Evolutionary conservation across 2,113 vertebrate species (phyloP), one percentile per base, ranked within the genome.

Genomic region (Abramis brama): DNA sequence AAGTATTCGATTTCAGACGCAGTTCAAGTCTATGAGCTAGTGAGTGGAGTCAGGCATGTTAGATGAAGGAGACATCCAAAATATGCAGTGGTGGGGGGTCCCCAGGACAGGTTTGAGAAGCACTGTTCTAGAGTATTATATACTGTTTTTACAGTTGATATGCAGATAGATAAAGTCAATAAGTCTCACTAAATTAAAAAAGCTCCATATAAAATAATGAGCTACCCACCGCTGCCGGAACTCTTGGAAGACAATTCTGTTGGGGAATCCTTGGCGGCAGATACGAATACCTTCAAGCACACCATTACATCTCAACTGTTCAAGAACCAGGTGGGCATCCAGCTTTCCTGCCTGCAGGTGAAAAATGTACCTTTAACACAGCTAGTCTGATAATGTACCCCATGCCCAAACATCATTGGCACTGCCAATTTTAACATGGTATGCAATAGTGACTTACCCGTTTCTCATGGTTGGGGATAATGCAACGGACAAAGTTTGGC

Each of bases 401-500:
- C 21, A 7, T 36, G 5, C 25, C 57, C 70, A 73, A 73, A 75
- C 43, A 75, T 2, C 23, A 74, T 25, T 47, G 36, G 39, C n/a
- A 13, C 70, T 5, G 43, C 57, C 13, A 47, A 12, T 5, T 79
- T 79, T 23, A 12, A 17, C 21, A 43, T 30, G 21, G 8, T 33
- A 52, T 33, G 10, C 11, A 33, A 60, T 2, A 55, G 43, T 50
- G 17, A 84, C 87, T 89, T 94, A 99, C 97, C 96, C 96, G 94
- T 91, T 99, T 99, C 86, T 99, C 97, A 0, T 99, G 98, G 91
- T 99, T 99, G 89, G 98, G 98, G 91, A 99, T 99, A 92, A 99
- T 99, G 89, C 98, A 99, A 89, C 98, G 98, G 50, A 99, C 96
- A 0, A 99, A 99, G 95, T 99, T 99, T 83, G 98, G 98, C 25